Base-by-base conservation (phyloP, 2,797 vertebrate genomes). In the Enoplosus armatus region DNA sequence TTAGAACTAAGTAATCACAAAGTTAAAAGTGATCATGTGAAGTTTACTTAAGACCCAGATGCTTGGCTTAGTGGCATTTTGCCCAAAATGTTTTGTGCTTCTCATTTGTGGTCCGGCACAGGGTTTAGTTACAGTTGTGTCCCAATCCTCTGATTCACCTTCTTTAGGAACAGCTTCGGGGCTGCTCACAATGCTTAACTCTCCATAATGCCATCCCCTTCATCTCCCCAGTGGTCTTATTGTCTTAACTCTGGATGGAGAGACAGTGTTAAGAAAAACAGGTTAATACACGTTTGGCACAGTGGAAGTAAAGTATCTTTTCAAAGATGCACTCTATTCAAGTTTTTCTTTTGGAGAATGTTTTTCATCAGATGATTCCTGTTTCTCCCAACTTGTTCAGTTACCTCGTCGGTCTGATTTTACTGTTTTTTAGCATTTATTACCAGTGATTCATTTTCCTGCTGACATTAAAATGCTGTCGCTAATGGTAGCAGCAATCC, bases 121-220 rank as follows among this genome's bases (percentile, higher is more conserved):
- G 88, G 93, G 91, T 94, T 94, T 94, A 95, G 94, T 94, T 95
- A 82, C 94, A 95, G 86, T 89, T 87, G 77, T 94, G 92, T 94
- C 92, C 90, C 93, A 94, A 94, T 95, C 94, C 93, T 94, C 92
- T 95, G 94, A 94, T 94, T 95, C 94, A 95, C 94, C 93, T 95
- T 93, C 91, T 93, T 91, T 92, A 92, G 91, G 90, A 93, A 94
- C 90, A 90, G 90, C 93, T 94, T 84, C 77, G 75, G 93, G 94
- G 93, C 92, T 93, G 89, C 92, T 95, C 92, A 90, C 90, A 89
- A 93, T 88, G 86, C 92, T 91, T 92, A 93, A 92, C 92, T 92
- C 90, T 89, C 85, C 64, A 89, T 94, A 94, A 94, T 91, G 89
- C 90, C 91, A 86, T 92, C 94, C 90, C 93, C 90, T 94, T 94